These are phyloP conservation scores for Perodicticus potto DNA, from an alignment of 2,797 vertebrate species.

Conservation along the genomic window DNA sequence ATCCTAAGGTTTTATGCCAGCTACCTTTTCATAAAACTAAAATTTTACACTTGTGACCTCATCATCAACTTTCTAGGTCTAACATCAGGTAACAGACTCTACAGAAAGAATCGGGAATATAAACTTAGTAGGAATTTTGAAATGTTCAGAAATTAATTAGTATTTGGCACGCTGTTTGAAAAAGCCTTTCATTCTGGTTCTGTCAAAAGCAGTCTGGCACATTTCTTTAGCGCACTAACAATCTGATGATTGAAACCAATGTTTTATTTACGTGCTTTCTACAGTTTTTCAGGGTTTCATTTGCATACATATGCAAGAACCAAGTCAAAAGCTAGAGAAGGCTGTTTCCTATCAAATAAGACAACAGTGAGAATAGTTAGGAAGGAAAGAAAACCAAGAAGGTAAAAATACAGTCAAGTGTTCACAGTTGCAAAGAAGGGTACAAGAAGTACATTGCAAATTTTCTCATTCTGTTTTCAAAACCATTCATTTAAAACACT, in stretches of 20 bases:
- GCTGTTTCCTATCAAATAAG: slow-evolving; percentile 40
- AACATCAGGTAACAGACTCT: slow-evolving; percentile 30
- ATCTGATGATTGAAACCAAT: slow-evolving; percentile 70
- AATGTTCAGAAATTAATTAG: slow-evolving; percentile 81
- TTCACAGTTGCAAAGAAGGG: slow-evolving; percentile 29
- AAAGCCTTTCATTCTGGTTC: slow-evolving; percentile 63
- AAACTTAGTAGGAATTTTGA: slow-evolving; percentile 65
- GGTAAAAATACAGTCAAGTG: neutral
- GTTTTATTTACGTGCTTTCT: slow-evolving; percentile 72
- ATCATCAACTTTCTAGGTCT: slow-evolving; percentile 68
- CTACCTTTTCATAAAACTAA: slow-evolving; percentile 65
- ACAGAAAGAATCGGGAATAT: slow-evolving; percentile 62
- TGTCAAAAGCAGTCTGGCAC: slow-evolving; percentile 81
- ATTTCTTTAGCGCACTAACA: slow-evolving; percentile 62
- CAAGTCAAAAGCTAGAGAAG: slow-evolving; percentile 12
- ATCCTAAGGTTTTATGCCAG: slow-evolving; percentile 54
- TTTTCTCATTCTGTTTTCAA: slow-evolving; percentile 26
- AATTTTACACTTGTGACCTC: slow-evolving; percentile 67
- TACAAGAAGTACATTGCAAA: neutral
- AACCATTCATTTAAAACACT: slow-evolving; percentile 50
- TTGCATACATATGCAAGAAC: slow-evolving; percentile 66
- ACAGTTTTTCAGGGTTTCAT: slow-evolving; percentile 62
- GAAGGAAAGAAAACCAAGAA: neutral
- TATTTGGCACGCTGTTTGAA: slow-evolving; percentile 61
- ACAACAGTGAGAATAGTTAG: slow-evolving; percentile 1